Conservation (phyloP, 2,113 vertebrate species). For the Apteryx owenii region DNA sequence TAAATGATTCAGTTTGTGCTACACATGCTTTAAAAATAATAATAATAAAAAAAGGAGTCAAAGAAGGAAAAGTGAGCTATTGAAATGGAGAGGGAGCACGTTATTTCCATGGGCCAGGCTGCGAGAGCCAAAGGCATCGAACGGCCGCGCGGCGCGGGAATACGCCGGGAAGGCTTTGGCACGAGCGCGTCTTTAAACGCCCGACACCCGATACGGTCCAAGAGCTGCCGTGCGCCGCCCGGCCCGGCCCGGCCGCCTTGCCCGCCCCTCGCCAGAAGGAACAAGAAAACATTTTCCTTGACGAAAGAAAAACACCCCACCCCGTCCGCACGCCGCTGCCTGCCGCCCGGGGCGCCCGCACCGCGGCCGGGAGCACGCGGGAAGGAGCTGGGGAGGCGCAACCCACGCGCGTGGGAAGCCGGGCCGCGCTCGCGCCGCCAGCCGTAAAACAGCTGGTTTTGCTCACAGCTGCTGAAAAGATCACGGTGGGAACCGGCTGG, state of each 20-base stretch:
- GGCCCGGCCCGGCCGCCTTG: not conserved
- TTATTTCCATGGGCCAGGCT: not conserved
- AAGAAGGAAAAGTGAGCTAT: constrained; percentile 13
- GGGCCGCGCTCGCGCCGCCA: not conserved
- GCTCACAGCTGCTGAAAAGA: not conserved
- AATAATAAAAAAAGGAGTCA: not conserved
- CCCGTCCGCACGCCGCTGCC: not conserved
- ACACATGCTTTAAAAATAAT: constrained; percentile 54
- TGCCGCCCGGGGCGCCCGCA: not conserved
- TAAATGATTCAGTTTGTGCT: constrained; percentile 13
- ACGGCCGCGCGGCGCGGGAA: not conserved
- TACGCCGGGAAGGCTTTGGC: constrained; percentile 23
- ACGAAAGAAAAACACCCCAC: constrained; percentile 39
- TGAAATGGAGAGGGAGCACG: not conserved
- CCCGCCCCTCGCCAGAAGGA: constrained; percentile 21
- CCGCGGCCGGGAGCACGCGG: fast-evolving
- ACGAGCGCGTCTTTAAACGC: not conserved
- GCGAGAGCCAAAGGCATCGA: constrained; percentile 24
- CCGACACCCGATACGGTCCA: not conserved
- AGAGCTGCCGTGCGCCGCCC: constrained; percentile 5
- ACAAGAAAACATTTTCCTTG: constrained; percentile 67
- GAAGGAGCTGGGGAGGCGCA: not conserved
- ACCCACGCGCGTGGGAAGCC: fast-evolving
- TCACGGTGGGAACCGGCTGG: not conserved
- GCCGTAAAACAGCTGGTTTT: not conserved